phyloP scores from a whole-genome alignment of 2,888 invertebrate species.

The Leistus spinibarbis region DNA sequence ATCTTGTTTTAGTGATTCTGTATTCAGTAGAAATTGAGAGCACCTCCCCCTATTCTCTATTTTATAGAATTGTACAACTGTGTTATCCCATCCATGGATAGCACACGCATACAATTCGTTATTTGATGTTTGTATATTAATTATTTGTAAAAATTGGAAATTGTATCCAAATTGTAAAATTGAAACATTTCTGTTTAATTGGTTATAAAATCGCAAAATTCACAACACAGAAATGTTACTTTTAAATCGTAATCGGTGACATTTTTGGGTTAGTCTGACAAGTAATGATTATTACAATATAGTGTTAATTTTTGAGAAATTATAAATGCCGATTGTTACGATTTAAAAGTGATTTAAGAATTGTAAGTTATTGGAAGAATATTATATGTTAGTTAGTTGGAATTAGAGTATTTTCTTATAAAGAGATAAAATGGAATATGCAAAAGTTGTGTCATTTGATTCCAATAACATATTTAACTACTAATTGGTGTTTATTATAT shows the following conservation, averaged over 20 bases:
- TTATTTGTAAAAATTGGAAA: constrained; percentile 37
- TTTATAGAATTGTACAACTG: not conserved
- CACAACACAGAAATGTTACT: not conserved
- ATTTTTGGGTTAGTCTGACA: not conserved
- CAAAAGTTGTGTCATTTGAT: constrained; percentile 8
- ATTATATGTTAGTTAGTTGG: constrained; percentile 35
- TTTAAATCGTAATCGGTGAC: not conserved
- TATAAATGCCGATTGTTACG: not conserved
- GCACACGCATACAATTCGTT: constrained; percentile 29
- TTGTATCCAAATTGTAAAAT: constrained; percentile 27
- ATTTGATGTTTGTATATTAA: constrained; percentile 21
- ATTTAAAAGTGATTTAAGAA: not conserved
- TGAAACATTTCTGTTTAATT: constrained; percentile 4
- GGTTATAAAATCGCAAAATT: not conserved
- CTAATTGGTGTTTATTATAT: constrained; percentile 52
- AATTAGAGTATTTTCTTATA: constrained; percentile 36
- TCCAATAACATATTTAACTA: constrained; percentile 38
- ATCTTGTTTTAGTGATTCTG: constrained; percentile 30
- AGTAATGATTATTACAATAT: not conserved
- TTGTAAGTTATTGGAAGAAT: constrained; percentile 2
- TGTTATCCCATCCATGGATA: constrained; percentile 27
- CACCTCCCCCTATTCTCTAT: constrained; percentile 8
- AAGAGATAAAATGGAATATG: constrained; percentile 17
- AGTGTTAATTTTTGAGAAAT: not conserved
- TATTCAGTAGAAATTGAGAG: constrained; percentile 33